Evolutionary conservation across 2,797 vertebrate genomes (phyloP), one percentile per base, ranked within the genome.

Genomic region (Silurus aristotelis): DNA sequence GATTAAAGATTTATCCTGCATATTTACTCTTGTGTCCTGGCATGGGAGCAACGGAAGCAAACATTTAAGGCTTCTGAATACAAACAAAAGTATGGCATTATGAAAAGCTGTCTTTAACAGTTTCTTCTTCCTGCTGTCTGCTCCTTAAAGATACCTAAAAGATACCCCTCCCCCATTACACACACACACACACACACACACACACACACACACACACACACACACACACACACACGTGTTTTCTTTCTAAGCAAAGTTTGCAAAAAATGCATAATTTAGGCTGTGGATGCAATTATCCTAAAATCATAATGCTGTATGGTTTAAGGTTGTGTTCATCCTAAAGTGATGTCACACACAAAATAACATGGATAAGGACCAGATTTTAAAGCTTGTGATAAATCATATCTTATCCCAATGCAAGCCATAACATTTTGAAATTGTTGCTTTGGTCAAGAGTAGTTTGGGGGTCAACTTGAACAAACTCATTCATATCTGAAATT

Each of bases 1-100:
- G 87, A 90, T 91, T 89, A 88, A 89, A 85, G 83, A 89, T 90
- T 90, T 83, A 91, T 76, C 84, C 85, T 73, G 84, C 83, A 82
- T 70, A 83, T 86, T 88, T 85, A 80, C 86, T 63, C 56, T 83
- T 84, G 73, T 67, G 81, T 82, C 67, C 56, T 70, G 56, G 68
- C 84, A 70, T 66, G 87, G 81, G 63, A 70, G 63, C 25, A 43
- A 77, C 66, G 73, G 68, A 84, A 86, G 73, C 14, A 1, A 15
- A 66, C 67, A 66, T 85, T 84, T 78, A 61, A 27, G 43, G 63
- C 67, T 75, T 70, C 77, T 67, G 76, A 83, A 73, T 79, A 22
- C 68, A 27, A 87, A 83, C 84, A 83, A 68, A 86, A 81, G 70
- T 48, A 52, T 80, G 75, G 10, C 63, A 83, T 83, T 88, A 85